Conservation (phyloP, 2,797 vertebrate genomes). For the Manis pentadactyla region DNA sequence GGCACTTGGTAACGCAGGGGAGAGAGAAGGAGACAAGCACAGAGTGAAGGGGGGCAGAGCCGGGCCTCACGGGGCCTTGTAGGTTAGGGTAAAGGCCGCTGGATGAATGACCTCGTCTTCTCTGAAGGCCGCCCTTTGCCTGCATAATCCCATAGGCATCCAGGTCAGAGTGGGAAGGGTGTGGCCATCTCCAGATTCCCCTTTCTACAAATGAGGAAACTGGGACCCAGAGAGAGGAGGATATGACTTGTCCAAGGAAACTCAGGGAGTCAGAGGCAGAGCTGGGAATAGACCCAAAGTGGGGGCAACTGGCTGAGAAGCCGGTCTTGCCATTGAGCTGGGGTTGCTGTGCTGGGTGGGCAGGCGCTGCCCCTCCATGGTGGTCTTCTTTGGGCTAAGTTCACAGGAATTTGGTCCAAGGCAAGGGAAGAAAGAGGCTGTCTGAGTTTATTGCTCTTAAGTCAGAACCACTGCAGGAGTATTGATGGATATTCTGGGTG, state of each 20-base stretch:
- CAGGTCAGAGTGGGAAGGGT: not conserved
- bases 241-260: not conserved
- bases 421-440: not conserved
- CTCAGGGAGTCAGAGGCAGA: not conserved
- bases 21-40: not conserved
- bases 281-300: not conserved
- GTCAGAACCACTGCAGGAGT: not conserved
- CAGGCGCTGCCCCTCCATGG: not conserved
- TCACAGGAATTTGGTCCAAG: not conserved
- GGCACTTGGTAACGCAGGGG: not conserved
- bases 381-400: not conserved
- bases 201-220: not conserved
- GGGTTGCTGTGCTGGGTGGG: too few relatives aligned
- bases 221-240: accelerated
- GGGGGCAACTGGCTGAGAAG: not conserved
- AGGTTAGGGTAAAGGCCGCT: not conserved
- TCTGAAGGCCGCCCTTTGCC: not conserved
- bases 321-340: not conserved
- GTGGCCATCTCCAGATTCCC: too few relatives aligned
- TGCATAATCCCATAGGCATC: accelerated
- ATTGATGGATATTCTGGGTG: not conserved
- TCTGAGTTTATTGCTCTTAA: not conserved
- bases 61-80: not conserved
- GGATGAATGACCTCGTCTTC: not conserved
- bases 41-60: not conserved